These are phyloP conservation scores for Turritopsis dohrnii DNA, from an alignment of 30 jellyfish, hydroid and myxozoan genomes.

Conservation along the genomic window DNA sequence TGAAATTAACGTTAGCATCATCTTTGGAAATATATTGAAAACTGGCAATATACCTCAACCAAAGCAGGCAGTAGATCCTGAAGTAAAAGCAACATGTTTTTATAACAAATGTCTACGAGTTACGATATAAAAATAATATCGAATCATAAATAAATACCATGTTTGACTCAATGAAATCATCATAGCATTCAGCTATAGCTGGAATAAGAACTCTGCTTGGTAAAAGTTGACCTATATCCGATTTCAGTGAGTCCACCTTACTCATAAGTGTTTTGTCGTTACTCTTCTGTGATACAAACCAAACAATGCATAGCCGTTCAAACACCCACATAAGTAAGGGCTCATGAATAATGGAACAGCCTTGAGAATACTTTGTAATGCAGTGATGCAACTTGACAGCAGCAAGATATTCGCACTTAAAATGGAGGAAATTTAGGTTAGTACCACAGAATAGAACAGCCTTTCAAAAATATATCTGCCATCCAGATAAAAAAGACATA, in stretches of 20 bases:
- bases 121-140: too few relatives aligned
- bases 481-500: too few relatives aligned
- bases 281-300: neutral
- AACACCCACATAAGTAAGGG: conserved; percentile 54
- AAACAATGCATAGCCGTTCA: conserved; percentile 22
- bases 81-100: neutral
- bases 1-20: conserved; percentile 22
- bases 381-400: conserved; percentile 45
- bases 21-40: conserved; percentile 23
- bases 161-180: conserved; percentile 21
- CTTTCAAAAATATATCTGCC: too few relatives aligned
- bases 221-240: conserved; percentile 38
- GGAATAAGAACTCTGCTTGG: conserved; percentile 69
- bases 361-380: conserved; percentile 47
- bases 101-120: too few relatives aligned
- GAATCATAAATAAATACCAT: conserved; percentile 61
- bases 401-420: conserved; percentile 4
- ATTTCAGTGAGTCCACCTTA: conserved; percentile 34
- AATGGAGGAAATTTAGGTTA: too few relatives aligned
- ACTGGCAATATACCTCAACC: conserved; percentile 19
- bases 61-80: neutral
- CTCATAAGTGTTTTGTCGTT: conserved; percentile 24
- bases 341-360: conserved; percentile 72
- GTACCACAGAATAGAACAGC: too few relatives aligned
- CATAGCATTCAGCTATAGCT: conserved; percentile 53